Evolutionary conservation across 1,140 invertebrate genomes (phyloP).

Genomic region (Drosophila serrata): DNA sequence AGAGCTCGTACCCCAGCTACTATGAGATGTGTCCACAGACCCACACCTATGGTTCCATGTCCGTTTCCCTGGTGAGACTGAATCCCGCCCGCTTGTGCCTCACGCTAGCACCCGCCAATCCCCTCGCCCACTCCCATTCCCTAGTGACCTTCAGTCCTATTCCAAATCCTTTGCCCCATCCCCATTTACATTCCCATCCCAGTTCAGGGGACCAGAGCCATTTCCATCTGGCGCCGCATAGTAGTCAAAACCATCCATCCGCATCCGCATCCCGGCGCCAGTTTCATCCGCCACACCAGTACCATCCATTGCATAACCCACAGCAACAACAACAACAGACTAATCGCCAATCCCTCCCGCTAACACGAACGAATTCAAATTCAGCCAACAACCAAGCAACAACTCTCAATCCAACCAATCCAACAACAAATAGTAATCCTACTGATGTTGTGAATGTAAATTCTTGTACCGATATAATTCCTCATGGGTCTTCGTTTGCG

Average conservation of each 20-base stretch:
- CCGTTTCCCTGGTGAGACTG: slow-evolving; percentile 71
- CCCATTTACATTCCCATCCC: not conserved
- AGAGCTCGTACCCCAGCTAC: slow-evolving; percentile 37
- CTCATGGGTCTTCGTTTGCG: slow-evolving; percentile 72
- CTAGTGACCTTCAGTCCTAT: slow-evolving; percentile 47
- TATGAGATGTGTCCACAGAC: slow-evolving; percentile 53
- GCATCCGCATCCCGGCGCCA: slow-evolving; percentile 44
- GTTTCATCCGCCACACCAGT: slow-evolving; percentile 44
- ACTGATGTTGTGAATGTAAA: slow-evolving; percentile 85
- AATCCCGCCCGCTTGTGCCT: slow-evolving; percentile 75
- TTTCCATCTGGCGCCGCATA: slow-evolving; percentile 16
- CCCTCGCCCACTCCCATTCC: slow-evolving; percentile 14
- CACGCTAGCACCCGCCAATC: slow-evolving; percentile 55
- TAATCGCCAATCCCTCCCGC: slow-evolving; percentile 85
- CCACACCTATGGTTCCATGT: slow-evolving; percentile 70
- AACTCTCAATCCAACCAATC: slow-evolving; percentile 81
- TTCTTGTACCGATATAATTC: slow-evolving; percentile 85
- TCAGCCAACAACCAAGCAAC: slow-evolving; percentile 75
- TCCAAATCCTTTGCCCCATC: slow-evolving; percentile 1
- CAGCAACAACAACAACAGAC: slow-evolving; percentile 77
- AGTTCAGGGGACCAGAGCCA: slow-evolving; percentile 44
- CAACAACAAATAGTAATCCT: slow-evolving; percentile 84
- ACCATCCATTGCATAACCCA: slow-evolving; percentile 56
- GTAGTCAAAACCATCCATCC: slow-evolving; percentile 45
- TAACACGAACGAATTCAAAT: slow-evolving; percentile 84